A percentile compares a stretch with the other conserved stretches of the same genome.
These are phyloP conservation scores for Mus spicilegus DNA, from an alignment of 2,113 vertebrate genomes.

Conservation along the genomic window DNA sequence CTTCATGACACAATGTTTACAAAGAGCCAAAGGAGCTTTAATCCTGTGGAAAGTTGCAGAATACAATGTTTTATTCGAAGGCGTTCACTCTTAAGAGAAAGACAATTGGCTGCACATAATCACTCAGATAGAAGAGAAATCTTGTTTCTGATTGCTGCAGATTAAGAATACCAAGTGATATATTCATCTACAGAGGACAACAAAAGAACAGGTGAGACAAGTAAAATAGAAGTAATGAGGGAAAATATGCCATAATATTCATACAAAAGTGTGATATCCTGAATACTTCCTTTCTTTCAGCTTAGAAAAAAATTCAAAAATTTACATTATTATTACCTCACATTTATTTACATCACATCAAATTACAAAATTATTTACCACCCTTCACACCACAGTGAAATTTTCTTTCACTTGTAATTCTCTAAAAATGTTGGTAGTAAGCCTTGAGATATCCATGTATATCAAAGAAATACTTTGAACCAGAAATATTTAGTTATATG, in stretches of 20 bases:
- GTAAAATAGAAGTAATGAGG: not conserved
- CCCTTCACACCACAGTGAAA: not conserved
- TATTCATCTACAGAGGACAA: constrained; percentile 16
- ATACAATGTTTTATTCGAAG: not conserved
- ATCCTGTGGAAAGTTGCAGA: not conserved
- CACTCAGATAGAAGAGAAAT: not conserved
- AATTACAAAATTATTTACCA: constrained; percentile 29
- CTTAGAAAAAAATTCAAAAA: not conserved
- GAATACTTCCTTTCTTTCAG: not conserved
- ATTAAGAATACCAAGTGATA: constrained; percentile 31
- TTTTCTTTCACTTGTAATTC: not conserved
- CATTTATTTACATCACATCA: not conserved
- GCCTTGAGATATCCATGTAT: not conserved
- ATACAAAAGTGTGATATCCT: not conserved
- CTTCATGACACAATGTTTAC: not conserved
- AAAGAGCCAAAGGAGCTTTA: not conserved
- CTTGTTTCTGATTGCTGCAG: constrained; percentile 58
- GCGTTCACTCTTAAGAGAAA: not conserved
- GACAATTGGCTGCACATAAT: constrained; percentile 47
- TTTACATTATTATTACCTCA: not conserved
- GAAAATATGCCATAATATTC: not conserved
- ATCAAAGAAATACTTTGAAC: not conserved
- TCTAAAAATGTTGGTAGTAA: not conserved
- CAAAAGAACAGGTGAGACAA: constrained; percentile 35
- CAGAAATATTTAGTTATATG: not conserved